These are phyloP conservation scores for Cyrtonyx montezumae DNA, from an alignment of 2,113 vertebrate genomes.

Conservation along the genomic window DNA sequence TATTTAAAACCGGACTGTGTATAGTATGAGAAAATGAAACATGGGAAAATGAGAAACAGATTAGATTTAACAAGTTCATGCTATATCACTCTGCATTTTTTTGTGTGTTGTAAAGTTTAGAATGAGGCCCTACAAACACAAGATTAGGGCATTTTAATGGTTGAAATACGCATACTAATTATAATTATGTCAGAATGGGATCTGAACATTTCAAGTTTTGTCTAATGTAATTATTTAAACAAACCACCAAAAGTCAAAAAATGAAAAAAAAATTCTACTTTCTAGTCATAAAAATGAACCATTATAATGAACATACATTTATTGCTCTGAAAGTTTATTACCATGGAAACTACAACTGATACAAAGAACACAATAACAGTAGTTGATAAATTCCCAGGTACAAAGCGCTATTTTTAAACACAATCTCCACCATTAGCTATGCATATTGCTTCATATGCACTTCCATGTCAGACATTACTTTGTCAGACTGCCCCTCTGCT, in stretches of 20 bases:
- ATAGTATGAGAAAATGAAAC: constrained; percentile 44
- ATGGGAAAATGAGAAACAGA: constrained; percentile 34
- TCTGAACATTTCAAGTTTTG: background rate
- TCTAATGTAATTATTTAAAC: background rate
- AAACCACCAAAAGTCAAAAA: background rate
- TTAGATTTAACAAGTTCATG: background rate
- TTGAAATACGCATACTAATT: background rate
- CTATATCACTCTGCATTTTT: background rate
- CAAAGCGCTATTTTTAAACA: no score
- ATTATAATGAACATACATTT: background rate
- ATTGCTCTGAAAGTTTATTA: no score
- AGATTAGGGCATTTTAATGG: background rate
- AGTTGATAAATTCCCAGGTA: no score
- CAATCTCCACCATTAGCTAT: no score
- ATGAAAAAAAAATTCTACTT: background rate
- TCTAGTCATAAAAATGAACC: background rate
- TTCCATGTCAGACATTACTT: no score
- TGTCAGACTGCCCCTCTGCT: no score
- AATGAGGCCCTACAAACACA: background rate
- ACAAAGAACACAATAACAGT: no score
- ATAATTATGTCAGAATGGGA: background rate
- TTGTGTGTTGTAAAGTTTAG: background rate
- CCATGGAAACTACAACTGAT: no score
- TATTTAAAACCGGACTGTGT: constrained; percentile 52
- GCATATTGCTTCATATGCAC: no score